Evolutionary conservation across 2,888 invertebrate genomes (phyloP).

Genomic region (Tenthredo amoena): DNA sequence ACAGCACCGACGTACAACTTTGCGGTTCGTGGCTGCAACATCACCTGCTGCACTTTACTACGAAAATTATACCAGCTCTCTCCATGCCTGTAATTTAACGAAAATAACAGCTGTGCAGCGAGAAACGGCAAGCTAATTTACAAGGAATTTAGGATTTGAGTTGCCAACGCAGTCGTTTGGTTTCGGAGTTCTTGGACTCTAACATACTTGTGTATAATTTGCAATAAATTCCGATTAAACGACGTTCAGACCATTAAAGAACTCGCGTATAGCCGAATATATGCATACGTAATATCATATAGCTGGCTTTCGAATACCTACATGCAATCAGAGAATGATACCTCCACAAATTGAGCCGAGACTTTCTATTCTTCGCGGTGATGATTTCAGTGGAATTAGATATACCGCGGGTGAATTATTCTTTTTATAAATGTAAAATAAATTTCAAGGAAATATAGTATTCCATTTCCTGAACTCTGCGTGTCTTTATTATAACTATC

Average conservation of each 20-base stretch:
- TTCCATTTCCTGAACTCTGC: conserved; percentile 6
- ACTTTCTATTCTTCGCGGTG: conserved; percentile 35
- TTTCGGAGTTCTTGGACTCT: not conserved
- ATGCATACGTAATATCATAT: conserved; percentile 4
- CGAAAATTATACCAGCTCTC: conserved; percentile 90
- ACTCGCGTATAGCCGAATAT: not conserved
- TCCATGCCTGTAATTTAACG: conserved; percentile 83
- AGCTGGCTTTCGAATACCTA: not conserved
- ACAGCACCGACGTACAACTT: conserved; percentile 86
- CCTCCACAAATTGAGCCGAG: not conserved
- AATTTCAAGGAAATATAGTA: not conserved
- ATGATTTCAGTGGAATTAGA: conserved; percentile 4
- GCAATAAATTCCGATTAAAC: not conserved
- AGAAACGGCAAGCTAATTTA: not conserved
- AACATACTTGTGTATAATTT: not conserved
- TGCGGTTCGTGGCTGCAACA: conserved; percentile 87
- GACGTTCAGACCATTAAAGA: not conserved
- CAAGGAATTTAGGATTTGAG: not conserved
- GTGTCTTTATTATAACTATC: not conserved
- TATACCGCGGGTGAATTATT: conserved; percentile 13
- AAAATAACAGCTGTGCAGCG: not conserved
- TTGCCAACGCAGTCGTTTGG: not conserved
- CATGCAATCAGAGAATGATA: conserved; percentile 23
- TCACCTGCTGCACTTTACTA: conserved; percentile 88
- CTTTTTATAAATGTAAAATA: not conserved